Evolutionary conservation across 1,140 invertebrate genomes (phyloP).

Genomic region (Ostrea edulis): DNA sequence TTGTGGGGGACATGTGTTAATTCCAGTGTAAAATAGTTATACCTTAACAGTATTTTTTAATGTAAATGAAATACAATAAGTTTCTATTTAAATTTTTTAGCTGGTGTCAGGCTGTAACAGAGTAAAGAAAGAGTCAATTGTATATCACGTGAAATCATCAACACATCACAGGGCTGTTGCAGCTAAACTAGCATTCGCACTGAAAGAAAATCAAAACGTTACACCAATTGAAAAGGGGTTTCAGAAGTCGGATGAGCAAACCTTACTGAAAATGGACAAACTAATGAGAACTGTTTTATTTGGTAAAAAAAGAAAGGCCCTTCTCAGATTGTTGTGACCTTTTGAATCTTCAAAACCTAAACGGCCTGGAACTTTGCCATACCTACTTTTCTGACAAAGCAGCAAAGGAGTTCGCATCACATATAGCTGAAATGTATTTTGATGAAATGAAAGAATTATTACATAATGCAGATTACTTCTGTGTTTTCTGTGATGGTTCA

Average conservation of each 20-base stretch:
- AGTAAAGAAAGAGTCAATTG: background rate
- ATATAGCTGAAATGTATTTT: constrained; percentile 51
- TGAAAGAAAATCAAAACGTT: constrained; percentile 1
- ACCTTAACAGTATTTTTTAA: too few species aligned
- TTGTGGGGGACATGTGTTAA: too few species aligned
- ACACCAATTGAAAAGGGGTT: constrained; percentile 48
- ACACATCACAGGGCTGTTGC: background rate
- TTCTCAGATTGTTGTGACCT: constrained; percentile 58
- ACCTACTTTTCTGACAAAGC: constrained; percentile 53
- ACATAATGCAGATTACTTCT: constrained; percentile 44
- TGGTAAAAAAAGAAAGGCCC: constrained; percentile 50
- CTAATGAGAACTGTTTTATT: constrained; percentile 53
- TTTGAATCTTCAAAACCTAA: constrained; percentile 50
- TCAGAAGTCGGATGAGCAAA: constrained; percentile 44
- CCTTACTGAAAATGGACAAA: constrained; percentile 51
- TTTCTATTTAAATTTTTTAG: background rate
- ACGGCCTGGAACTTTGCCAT: too few species aligned
- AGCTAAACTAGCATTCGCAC: constrained; percentile 24
- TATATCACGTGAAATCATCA: background rate
- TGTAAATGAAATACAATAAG: too few species aligned
- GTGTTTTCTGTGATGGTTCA: constrained; percentile 56
- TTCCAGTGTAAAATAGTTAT: too few species aligned
- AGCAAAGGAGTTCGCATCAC: constrained; percentile 44
- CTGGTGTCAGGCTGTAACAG: background rate
- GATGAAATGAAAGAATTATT: constrained; percentile 46